These are phyloP conservation scores for Bradypus variegatus DNA, from an alignment of 2,797 vertebrate species.

Conservation along the genomic window DNA sequence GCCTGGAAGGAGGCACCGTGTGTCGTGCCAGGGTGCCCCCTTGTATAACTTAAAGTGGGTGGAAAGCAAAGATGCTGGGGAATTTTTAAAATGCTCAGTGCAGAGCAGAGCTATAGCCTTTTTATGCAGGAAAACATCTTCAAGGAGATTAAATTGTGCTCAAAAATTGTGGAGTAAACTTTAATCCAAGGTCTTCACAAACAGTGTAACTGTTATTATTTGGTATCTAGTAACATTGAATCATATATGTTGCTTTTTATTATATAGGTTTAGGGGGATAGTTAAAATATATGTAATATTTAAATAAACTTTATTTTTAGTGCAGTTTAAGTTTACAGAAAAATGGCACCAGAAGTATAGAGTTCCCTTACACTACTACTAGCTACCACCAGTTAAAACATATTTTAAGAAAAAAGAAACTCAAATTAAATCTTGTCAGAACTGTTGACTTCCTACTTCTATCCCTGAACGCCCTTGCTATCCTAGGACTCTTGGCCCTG, in stretches of 20 bases:
- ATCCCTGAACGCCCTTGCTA: neutral
- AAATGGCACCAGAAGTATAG: too few species aligned
- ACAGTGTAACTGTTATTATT: neutral
- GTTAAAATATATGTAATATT: neutral
- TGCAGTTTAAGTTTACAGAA: too few species aligned
- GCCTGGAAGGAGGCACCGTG: neutral
- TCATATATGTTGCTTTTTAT: neutral
- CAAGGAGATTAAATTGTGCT: neutral
- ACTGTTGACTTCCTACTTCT: neutral
- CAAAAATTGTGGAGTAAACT: neutral
- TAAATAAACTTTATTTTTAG: too few species aligned
- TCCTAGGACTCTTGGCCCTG: too few species aligned
- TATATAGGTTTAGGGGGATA: neutral
- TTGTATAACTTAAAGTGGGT: neutral
- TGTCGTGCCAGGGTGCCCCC: accelerated
- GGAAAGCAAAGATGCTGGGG: neutral
- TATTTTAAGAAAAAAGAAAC: neutral
- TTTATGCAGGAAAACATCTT: neutral
- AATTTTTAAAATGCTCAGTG: neutral
- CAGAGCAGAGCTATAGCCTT: too few species aligned
- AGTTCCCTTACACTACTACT: too few species aligned
- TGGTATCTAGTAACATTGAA: neutral
- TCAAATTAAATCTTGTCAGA: neutral
- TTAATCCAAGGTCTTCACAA: neutral
- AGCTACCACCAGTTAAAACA: neutral